A percentile compares a stretch with the other conserved stretches of the same genome.
Evolutionary conservation across 2,888 invertebrate species (phyloP).

Genomic region (Pristionchus mayeri): DNA sequence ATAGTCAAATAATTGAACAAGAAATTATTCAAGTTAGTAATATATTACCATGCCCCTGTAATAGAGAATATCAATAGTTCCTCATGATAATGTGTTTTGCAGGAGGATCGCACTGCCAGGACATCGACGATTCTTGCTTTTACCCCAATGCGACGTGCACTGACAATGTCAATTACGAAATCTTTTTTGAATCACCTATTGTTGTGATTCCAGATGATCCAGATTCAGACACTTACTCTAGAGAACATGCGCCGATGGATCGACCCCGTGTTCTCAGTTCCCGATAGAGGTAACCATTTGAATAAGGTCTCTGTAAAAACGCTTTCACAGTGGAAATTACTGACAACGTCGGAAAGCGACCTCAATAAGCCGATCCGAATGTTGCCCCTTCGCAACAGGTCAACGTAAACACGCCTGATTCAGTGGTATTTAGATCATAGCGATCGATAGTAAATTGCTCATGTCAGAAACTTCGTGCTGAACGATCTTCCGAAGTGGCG

Average conservation of each 20-base stretch:
- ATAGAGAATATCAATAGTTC: too few relatives aligned
- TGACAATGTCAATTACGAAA: background rate
- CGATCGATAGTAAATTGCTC: background rate
- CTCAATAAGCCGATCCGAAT: background rate
- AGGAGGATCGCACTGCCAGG: constrained; percentile 30
- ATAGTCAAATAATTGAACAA: too few relatives aligned
- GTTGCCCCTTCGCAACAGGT: background rate
- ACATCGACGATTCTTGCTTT: background rate
- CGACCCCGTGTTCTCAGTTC: constrained; percentile 48
- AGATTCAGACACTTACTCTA: constrained; percentile 54
- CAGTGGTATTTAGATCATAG: background rate
- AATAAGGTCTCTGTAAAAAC: background rate
- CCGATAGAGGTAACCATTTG: background rate
- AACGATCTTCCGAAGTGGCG: background rate
- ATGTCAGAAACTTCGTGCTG: background rate
- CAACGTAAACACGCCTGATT: background rate
- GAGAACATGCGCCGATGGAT: constrained; percentile 62
- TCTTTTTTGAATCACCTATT: too few relatives aligned
- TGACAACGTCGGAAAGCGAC: constrained; percentile 45
- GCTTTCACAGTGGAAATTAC: constrained; percentile 22
- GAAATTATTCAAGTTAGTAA: too few relatives aligned
- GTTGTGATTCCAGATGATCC: too few relatives aligned
- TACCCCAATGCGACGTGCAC: background rate
- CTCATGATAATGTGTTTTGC: too few relatives aligned
- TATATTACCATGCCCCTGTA: too few relatives aligned